Evolutionary conservation across 2,113 vertebrate genomes (phyloP).

Genomic region (Pygoscelis antarcticus): DNA sequence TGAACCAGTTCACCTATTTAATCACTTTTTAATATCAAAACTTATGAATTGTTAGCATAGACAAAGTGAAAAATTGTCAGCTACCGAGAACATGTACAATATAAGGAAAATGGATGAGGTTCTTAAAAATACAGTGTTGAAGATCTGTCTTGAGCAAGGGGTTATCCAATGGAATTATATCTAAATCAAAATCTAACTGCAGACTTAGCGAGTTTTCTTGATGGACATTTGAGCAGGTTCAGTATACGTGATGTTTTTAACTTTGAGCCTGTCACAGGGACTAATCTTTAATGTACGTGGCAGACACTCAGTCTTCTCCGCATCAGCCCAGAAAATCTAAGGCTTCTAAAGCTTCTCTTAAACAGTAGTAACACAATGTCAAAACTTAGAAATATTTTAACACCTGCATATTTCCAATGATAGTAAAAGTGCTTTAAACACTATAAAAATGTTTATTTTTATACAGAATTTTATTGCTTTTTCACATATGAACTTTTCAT

Average conservation of each 20-base stretch:
- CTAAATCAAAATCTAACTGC: not conserved
- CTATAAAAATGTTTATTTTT: not conserved
- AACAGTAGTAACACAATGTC: not conserved
- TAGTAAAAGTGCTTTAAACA: not conserved
- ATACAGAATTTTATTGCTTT: not conserved
- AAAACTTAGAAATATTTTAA: not conserved
- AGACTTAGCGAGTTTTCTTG: not conserved
- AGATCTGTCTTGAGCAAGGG: not conserved
- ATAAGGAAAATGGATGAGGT: not conserved
- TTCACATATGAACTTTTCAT: not conserved
- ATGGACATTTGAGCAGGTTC: not conserved
- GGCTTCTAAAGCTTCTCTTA: not conserved
- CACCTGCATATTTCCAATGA: not conserved
- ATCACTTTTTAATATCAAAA: not conserved
- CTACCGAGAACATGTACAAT: not conserved
- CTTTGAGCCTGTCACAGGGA: not conserved
- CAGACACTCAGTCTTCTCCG: not conserved
- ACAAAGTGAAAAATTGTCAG: not conserved
- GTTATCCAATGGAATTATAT: not conserved
- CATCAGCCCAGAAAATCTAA: not conserved
- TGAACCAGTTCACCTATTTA: not conserved
- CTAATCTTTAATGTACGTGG: not conserved
- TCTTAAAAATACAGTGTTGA: not conserved
- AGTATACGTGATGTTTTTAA: not conserved
- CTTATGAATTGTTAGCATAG: not conserved